Evolutionary conservation across 2,113 vertebrate genomes (phyloP), one percentile per base, ranked within the genome.

Genomic region (Solea solea): DNA sequence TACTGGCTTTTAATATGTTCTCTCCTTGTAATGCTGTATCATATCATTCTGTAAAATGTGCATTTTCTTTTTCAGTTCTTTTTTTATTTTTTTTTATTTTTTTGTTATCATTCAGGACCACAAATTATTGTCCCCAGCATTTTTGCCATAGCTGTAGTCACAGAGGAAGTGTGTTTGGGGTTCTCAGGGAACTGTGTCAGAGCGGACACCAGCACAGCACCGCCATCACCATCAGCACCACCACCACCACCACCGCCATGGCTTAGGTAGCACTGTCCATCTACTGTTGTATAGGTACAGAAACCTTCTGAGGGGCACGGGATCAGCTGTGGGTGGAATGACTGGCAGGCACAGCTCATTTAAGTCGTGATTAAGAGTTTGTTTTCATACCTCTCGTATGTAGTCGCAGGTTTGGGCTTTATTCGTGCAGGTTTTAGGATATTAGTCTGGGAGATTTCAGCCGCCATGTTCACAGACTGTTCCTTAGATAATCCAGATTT

Each of bases 181-280:
- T 89, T 91, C 93, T 94, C 93, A 93, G 91, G 92, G 91, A 92
- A 90, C 65, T 80, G 85, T 84, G 86, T 88, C 53, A 67, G 80
- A 84, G 77, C 65, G 57, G 77, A 84, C 83, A 84, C 82, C 83
- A 76, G 74, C 75, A 74, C 86, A 84, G 75, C 87, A 70, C 70
- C 76, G 81, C 68, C 78, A 58, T 40, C 66, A 68, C 10, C 66
- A 41, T 34, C 39, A 56, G 68, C 74, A 78, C 70, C 76, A 51
- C 40, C 64, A 59, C 9, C 69, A 27, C 39, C 74, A 46, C 46
- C 66, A 61, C 14, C 60, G 15, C 27, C 77, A n/a, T 11, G 59
- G 71, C 82, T 51, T 46, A 61, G 69, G 70, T 69, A 53, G 53
- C 72, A 62, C 61, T 10, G 64, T 45, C 60, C 62, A 62, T 58